A percentile compares a stretch with the other conserved stretches of the same genome.
These are phyloP conservation scores for Clarias batrachus DNA, from an alignment of 2,113 vertebrate species.

Conservation along the genomic window DNA sequence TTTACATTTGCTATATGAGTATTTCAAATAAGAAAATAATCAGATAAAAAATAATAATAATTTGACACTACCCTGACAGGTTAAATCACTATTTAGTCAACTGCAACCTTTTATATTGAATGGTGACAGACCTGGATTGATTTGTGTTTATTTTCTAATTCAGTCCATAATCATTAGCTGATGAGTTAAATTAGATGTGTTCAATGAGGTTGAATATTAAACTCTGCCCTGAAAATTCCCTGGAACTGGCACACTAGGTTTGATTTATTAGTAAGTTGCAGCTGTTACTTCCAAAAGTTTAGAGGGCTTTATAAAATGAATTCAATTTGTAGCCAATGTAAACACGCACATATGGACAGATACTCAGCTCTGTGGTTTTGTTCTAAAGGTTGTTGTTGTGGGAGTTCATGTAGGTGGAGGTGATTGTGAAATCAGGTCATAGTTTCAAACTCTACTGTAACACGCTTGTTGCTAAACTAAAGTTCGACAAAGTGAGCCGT, in stretches of 20 bases:
- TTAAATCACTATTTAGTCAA: background rate
- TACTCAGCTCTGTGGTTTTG: background rate
- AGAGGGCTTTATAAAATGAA: background rate
- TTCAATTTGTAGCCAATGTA: background rate
- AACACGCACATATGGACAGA: background rate
- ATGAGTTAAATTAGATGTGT: background rate
- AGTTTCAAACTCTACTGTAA: background rate
- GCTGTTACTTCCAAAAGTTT: slow-evolving; percentile 4
- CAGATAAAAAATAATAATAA: background rate
- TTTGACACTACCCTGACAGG: background rate
- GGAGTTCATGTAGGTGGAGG: background rate
- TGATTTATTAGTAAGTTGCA: slow-evolving; percentile 15
- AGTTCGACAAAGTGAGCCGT: background rate
- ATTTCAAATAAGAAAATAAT: background rate
- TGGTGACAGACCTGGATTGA: background rate
- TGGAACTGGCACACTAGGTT: background rate
- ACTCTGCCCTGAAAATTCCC: background rate
- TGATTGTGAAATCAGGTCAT: background rate
- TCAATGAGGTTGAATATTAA: slow-evolving; percentile 5
- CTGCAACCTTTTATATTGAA: background rate
- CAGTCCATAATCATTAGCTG: background rate
- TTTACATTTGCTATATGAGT: background rate
- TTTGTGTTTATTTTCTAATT: background rate
- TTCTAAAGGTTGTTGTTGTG: background rate
- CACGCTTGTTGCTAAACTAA: background rate